These are phyloP conservation scores for Chaitophorus viminalis DNA, from an alignment of 2,888 invertebrate species.

Conservation along the genomic window DNA sequence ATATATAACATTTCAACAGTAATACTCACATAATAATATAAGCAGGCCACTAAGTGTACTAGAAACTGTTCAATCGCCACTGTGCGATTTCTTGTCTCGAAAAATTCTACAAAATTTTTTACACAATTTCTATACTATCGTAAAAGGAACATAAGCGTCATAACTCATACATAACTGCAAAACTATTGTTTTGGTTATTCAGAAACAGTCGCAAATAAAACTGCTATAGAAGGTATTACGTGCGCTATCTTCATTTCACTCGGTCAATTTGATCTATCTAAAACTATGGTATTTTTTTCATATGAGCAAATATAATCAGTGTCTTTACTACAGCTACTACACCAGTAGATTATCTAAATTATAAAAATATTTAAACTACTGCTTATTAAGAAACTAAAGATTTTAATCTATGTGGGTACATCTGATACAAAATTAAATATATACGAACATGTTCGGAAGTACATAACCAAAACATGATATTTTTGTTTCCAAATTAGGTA, in stretches of 20 bases:
- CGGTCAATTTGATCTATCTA: constrained; percentile 4
- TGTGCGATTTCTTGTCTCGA: background rate
- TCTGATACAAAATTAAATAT: background rate
- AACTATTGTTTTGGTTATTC: constrained; percentile 20
- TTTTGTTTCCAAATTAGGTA: too few relatives aligned
- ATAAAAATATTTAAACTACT: constrained; percentile 7
- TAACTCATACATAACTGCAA: background rate
- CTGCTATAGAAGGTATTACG: background rate
- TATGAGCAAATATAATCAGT: background rate
- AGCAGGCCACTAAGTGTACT: too few relatives aligned
- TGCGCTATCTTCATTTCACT: constrained; percentile 28
- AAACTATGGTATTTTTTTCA: constrained; percentile 14
- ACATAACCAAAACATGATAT: too few relatives aligned
- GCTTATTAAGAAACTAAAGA: background rate
- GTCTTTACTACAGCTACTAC: background rate
- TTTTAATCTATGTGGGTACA: background rate
- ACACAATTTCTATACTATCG: background rate
- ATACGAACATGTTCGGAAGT: too few relatives aligned
- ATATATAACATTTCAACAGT: background rate
- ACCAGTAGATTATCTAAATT: background rate
- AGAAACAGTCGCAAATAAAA: constrained; percentile 15
- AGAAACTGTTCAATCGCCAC: background rate
- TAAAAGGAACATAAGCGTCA: constrained; percentile 4
- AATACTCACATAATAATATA: background rate
- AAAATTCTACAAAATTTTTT: background rate